A percentile compares a stretch with the other conserved stretches of the same genome.
Evolutionary conservation across 2,888 invertebrate species (phyloP).

Genomic region (Epinotia nisella): DNA sequence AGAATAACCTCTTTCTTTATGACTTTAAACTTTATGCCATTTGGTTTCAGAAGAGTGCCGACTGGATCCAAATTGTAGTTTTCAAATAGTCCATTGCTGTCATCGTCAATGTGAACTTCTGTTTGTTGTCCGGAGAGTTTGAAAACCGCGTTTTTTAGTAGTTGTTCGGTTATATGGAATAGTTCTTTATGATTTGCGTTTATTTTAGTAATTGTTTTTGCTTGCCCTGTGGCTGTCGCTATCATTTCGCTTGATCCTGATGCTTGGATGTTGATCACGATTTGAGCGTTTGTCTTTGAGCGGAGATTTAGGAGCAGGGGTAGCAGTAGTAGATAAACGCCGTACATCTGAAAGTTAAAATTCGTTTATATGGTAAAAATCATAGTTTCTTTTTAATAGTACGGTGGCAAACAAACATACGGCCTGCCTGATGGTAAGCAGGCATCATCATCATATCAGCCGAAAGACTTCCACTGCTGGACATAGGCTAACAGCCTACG

Average conservation of each 20-base stretch:
- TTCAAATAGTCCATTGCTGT: not conserved
- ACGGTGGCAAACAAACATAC: no score
- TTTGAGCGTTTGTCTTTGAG: conserved; percentile 3
- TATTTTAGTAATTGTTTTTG: conserved; percentile 5
- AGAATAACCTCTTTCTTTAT: conserved; percentile 4
- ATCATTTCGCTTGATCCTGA: not conserved
- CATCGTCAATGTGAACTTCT: not conserved
- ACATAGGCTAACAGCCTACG: no score
- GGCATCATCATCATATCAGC: no score
- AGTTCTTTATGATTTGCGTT: conserved; percentile 13
- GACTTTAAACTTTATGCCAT: not conserved
- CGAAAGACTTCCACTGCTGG: no score
- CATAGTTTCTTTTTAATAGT: no score
- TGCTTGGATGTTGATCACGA: conserved; percentile 1
- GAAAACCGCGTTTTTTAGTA: conserved; percentile 13
- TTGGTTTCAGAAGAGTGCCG: conserved; percentile 9
- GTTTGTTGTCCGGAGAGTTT: conserved; percentile 11
- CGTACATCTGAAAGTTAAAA: conserved; percentile 15
- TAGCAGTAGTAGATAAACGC: not conserved
- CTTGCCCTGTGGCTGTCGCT: not conserved
- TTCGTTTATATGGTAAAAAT: not conserved
- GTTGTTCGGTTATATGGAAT: conserved; percentile 20
- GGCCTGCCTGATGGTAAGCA: no score
- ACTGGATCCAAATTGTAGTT: conserved; percentile 19
- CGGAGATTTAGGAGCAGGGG: not conserved